Evolutionary conservation across 2,888 invertebrate species (phyloP).

Genomic region (Catocala sponsa): DNA sequence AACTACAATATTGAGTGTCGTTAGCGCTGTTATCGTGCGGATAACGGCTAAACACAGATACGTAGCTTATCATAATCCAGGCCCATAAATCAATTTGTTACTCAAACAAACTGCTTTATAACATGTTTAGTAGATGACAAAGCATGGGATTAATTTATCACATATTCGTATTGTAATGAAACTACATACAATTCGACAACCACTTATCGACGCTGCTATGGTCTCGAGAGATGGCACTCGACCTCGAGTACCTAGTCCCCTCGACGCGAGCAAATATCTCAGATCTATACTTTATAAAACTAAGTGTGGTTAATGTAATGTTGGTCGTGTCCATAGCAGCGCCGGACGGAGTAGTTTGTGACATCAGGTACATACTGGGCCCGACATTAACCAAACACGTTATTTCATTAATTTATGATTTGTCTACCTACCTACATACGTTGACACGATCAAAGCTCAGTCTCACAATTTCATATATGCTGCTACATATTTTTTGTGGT

Average conservation of each 20-base stretch:
- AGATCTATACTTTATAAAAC: constrained; percentile 23
- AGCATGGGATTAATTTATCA: constrained; percentile 26
- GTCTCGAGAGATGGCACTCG: constrained; percentile 2
- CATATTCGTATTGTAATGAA: constrained; percentile 12
- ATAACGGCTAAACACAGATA: constrained; percentile 43
- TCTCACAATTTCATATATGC: constrained; percentile 44
- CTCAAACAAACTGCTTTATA: constrained; percentile 49
- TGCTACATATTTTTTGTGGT: constrained; percentile 19
- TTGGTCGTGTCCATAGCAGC: constrained; percentile 11
- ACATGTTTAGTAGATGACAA: constrained; percentile 35
- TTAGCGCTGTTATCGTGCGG: constrained; percentile 38
- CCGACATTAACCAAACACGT: constrained; percentile 20
- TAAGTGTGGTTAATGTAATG: background rate
- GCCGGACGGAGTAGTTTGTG: constrained; percentile 16
- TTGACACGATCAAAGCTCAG: constrained; percentile 51
- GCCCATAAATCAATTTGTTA: constrained; percentile 55
- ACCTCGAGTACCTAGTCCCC: background rate
- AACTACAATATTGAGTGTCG: constrained; percentile 43
- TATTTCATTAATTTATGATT: constrained; percentile 19
- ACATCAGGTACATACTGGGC: constrained; percentile 27
- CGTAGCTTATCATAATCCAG: constrained; percentile 50
- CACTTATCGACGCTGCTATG: constrained; percentile 8
- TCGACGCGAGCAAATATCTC: background rate
- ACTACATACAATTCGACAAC: constrained; percentile 7
- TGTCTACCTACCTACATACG: constrained; percentile 39